Conservation (phyloP, 1,140 invertebrate genomes). For the Platorchestia sp. region DNA sequence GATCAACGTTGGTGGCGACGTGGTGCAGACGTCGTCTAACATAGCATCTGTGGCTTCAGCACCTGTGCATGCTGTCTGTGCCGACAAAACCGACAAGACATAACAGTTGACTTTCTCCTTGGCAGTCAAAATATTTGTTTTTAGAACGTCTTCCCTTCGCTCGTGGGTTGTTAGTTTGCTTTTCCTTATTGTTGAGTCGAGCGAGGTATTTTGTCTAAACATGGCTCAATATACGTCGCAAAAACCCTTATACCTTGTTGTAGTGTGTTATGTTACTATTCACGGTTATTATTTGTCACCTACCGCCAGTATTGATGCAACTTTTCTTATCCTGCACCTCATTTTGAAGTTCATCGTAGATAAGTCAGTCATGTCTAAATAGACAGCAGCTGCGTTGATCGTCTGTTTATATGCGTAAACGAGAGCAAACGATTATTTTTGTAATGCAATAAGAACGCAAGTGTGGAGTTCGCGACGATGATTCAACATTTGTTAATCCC, state of each 20-base stretch:
- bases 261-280: not conserved
- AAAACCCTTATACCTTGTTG: not conserved
- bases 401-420: not conserved
- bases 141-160: not conserved
- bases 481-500: not conserved
- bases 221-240: not conserved
- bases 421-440: not conserved
- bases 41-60: not conserved
- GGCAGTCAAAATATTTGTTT: not conserved
- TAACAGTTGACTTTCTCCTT: not conserved
- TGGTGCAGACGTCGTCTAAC: not conserved
- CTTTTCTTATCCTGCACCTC: not conserved
- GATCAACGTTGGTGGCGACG: conserved; percentile 57
- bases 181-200: not conserved
- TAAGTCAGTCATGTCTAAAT: not conserved
- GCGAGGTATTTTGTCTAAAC: not conserved
- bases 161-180: not conserved
- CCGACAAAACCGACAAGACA: not conserved
- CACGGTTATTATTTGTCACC: not conserved
- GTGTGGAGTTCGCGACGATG: not conserved
- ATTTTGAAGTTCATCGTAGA: not conserved
- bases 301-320: not conserved
- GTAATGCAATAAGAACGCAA: not conserved
- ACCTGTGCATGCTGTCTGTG: not conserved
- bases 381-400: not conserved